Evolutionary conservation across 2,797 vertebrate species (phyloP).

Genomic region (Eulemur coronatus): DNA sequence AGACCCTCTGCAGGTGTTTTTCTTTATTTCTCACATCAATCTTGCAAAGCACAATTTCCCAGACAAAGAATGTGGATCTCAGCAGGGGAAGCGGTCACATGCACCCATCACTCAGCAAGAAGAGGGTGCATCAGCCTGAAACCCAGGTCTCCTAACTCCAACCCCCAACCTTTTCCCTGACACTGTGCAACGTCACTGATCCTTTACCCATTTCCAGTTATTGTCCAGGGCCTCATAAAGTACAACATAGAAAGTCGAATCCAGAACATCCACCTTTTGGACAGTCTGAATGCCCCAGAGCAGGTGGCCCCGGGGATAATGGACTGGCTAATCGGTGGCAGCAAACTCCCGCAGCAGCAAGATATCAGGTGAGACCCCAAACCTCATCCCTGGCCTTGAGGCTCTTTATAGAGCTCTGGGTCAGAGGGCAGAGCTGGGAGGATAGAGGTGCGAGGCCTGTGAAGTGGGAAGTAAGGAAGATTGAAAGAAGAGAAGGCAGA

Average conservation of each 20-base stretch:
- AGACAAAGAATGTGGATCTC: neutral
- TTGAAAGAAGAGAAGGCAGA: neutral
- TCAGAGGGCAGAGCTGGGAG: neutral
- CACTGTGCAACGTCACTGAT: neutral
- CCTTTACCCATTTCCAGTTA: constrained; percentile 56
- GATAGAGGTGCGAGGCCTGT: neutral
- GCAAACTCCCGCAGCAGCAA: neutral
- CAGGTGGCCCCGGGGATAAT: constrained; percentile 38
- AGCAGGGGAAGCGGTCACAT: neutral
- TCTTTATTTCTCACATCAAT: neutral
- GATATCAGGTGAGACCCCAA: constrained; percentile 62
- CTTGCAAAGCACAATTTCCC: neutral
- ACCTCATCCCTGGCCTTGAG: neutral
- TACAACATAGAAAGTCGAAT: constrained; percentile 46
- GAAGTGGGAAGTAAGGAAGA: neutral
- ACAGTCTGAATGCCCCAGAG: constrained; percentile 9
- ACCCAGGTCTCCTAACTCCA: neutral
- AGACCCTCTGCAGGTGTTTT: neutral
- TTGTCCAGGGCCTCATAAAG: constrained; percentile 67
- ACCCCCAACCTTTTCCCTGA: neutral
- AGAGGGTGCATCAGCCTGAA: neutral
- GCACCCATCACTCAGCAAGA: neutral
- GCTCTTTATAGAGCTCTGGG: neutral
- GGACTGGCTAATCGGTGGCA: constrained; percentile 47
- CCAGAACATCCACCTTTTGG: constrained; percentile 55